These are phyloP conservation scores for Cheilosia scutellata DNA, from an alignment of 2,888 invertebrate genomes.

Conservation along the genomic window DNA sequence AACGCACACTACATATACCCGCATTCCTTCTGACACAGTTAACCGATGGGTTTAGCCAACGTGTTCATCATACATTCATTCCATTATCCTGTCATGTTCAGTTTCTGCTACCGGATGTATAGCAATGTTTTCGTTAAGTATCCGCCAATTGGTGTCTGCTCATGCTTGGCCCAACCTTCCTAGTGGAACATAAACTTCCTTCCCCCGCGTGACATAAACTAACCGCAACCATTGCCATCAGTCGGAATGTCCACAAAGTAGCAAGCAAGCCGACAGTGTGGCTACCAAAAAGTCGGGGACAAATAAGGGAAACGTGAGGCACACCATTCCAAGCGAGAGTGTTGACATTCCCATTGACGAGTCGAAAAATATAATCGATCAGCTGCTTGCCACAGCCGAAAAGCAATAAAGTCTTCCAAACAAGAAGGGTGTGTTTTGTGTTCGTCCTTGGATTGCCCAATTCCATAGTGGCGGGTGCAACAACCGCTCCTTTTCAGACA, in stretches of 20 bases:
- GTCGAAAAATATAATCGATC: conserved; percentile 28
- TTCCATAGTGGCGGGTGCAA: neutral
- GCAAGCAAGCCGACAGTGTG: conserved; percentile 3
- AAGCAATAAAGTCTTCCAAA: conserved; percentile 26
- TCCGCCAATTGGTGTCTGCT: conserved; percentile 47
- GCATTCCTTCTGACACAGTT: conserved; percentile 27
- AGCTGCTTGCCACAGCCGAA: conserved; percentile 8
- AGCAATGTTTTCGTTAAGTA: conserved; percentile 53
- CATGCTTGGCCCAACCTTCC: conserved; percentile 18
- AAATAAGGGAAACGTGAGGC: conserved; percentile 37
- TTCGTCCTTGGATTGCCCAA: conserved; percentile 16
- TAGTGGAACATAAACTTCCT: conserved; percentile 21
- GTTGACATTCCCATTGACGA: conserved; percentile 32
- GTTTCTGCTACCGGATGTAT: conserved; percentile 51
- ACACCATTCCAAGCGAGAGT: conserved; percentile 14
- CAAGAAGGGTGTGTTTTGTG: neutral
- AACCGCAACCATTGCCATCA: conserved; percentile 47
- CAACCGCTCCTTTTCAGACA: conserved; percentile 28
- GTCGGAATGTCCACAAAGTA: conserved; percentile 14
- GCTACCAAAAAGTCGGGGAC: conserved; percentile 16
- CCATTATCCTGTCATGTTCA: conserved; percentile 60
- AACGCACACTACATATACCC: neutral
- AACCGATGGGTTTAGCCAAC: conserved; percentile 47
- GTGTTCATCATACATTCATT: conserved; percentile 39
- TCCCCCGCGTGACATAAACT: conserved; percentile 48